Evolutionary conservation across 2,888 invertebrate species (phyloP).

Genomic region (Meta bourneti): DNA sequence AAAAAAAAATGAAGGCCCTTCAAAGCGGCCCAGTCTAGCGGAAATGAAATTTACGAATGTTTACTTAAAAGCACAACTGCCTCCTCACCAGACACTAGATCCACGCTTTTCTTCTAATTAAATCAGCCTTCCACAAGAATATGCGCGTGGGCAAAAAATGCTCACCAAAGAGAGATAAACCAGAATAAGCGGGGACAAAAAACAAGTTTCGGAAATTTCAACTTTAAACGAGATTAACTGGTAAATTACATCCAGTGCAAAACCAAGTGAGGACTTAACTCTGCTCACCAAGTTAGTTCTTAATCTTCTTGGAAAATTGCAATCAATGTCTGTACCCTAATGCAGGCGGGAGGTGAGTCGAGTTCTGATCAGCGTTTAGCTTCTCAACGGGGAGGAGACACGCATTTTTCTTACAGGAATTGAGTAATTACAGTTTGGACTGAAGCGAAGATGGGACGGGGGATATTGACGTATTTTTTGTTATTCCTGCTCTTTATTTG

Average conservation of each 20-base stretch:
- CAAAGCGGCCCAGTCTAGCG: slow-evolving; percentile 41
- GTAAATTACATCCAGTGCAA: slow-evolving; percentile 73
- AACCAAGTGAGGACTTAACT: slow-evolving; percentile 65
- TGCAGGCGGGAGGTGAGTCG: slow-evolving; percentile 38
- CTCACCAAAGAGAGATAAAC: slow-evolving; percentile 15
- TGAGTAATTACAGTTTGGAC: slow-evolving; percentile 64
- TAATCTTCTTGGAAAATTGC: slow-evolving; percentile 73
- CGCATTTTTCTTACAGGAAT: slow-evolving; percentile 49
- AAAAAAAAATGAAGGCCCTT: slow-evolving; percentile 7
- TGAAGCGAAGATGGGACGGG: slow-evolving; percentile 25
- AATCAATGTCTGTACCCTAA: slow-evolving; percentile 68
- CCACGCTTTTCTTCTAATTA: slow-evolving; percentile 70
- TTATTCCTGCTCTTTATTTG: slow-evolving; percentile 44
- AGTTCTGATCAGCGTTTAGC: slow-evolving; percentile 26
- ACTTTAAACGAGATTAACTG: slow-evolving; percentile 76
- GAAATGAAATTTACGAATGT: slow-evolving; percentile 67
- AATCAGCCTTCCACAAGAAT: slow-evolving; percentile 54
- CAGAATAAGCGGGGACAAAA: slow-evolving; percentile 42
- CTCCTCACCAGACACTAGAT: slow-evolving; percentile 35
- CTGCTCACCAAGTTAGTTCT: slow-evolving; percentile 68
- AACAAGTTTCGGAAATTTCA: slow-evolving; percentile 70
- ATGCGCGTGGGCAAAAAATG: slow-evolving; percentile 39
- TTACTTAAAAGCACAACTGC: slow-evolving; percentile 53
- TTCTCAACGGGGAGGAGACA: slow-evolving; percentile 35
- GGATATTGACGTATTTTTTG: slow-evolving; percentile 55